Evolutionary conservation across 2,888 invertebrate species (phyloP).

Genomic region (Schrankia costaestrigalis): DNA sequence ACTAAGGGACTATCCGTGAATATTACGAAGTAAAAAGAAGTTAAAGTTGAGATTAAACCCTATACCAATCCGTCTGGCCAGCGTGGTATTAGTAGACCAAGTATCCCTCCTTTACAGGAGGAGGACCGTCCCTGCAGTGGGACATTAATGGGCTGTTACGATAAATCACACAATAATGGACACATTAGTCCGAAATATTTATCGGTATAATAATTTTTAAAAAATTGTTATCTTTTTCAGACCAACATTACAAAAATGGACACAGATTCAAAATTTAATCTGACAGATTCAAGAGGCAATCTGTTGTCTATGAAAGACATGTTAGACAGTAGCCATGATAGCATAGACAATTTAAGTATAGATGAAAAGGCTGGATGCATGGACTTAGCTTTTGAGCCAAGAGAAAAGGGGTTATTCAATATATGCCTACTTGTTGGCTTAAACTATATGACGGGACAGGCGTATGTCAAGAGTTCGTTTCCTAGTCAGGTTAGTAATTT

Average conservation of each 20-base stretch:
- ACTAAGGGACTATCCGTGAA: too few species aligned
- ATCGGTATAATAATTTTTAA: not conserved
- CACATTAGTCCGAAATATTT: not conserved
- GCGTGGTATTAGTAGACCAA: too few species aligned
- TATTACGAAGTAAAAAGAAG: too few species aligned
- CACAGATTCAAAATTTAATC: constrained; percentile 55
- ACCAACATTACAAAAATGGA: constrained; percentile 57
- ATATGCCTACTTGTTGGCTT: constrained; percentile 85
- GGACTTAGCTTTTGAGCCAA: constrained; percentile 59
- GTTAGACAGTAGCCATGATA: constrained; percentile 37
- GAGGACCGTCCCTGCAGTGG: too few species aligned
- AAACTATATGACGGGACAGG: constrained; percentile 82
- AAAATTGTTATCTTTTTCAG: constrained; percentile 17
- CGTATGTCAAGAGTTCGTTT: constrained; percentile 86
- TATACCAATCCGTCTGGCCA: too few species aligned
- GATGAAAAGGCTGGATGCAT: constrained; percentile 70
- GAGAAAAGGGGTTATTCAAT: constrained; percentile 81
- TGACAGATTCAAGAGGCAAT: constrained; percentile 59
- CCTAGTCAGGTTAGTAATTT: constrained; percentile 81
- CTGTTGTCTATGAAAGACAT: constrained; percentile 52
- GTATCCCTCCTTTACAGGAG: too few species aligned
- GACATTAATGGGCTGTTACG: too few species aligned
- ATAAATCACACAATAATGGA: not conserved
- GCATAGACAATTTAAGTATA: constrained; percentile 54
- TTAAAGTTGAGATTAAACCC: too few species aligned